phyloP scores from a whole-genome alignment of 2,888 invertebrate genomes.

The Morinoia aosen region DNA sequence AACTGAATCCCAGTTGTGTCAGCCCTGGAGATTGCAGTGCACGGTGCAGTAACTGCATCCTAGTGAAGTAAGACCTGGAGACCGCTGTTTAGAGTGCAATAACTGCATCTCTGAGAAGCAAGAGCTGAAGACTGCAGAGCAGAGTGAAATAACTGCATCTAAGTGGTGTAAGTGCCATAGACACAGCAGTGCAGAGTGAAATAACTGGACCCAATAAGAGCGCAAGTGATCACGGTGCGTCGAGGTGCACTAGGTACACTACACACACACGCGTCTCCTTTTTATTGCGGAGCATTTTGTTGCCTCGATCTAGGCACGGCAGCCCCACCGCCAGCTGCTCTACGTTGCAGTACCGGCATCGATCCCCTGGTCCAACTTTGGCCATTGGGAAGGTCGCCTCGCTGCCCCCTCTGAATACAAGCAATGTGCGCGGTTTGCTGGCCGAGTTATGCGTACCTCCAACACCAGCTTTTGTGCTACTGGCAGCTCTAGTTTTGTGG shows the following conservation, averaged over 20 bases:
- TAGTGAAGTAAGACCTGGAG: too few relatives aligned
- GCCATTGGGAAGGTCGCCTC: slow-evolving; percentile 17
- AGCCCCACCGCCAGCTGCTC: neutral
- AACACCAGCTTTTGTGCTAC: neutral
- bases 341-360: slow-evolving; percentile 4
- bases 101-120: neutral
- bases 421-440: neutral
- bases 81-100: neutral
- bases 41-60: neutral
- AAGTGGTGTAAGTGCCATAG: neutral
- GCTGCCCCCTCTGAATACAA: neutral
- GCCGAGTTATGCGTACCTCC: neutral
- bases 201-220: neutral
- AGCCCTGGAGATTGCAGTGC: too few relatives aligned
- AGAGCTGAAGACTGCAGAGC: too few relatives aligned
- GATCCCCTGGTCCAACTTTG: slow-evolving; percentile 2
- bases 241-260: neutral
- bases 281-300: neutral
- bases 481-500: neutral
- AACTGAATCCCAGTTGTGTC: neutral
- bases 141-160: neutral
- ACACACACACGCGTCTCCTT: neutral
- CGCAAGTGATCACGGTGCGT: neutral
- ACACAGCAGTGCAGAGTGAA: neutral
- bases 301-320: slow-evolving; percentile 9